Evolutionary conservation across 2,113 vertebrate genomes (phyloP).

Genomic region (Ictalurus furcatus): DNA sequence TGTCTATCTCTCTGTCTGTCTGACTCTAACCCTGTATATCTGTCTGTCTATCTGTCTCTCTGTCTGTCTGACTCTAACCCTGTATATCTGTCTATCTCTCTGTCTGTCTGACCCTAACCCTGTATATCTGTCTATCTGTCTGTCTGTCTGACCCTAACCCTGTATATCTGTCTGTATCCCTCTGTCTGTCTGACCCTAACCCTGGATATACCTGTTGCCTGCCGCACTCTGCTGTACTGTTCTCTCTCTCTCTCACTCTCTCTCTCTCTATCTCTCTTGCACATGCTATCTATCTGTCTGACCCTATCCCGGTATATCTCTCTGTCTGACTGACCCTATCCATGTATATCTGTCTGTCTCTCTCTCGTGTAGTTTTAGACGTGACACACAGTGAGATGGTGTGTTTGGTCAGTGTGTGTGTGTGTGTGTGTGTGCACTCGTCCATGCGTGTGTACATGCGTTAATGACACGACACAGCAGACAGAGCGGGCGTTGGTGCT

Average conservation of each 20-base stretch:
- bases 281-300: background rate
- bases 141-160: no score
- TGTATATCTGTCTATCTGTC: background rate
- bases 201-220: no score
- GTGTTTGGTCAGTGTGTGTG: background rate
- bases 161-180: background rate
- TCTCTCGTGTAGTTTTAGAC: background rate
- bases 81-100: no score
- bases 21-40: background rate
- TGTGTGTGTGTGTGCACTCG: background rate
- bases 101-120: background rate
- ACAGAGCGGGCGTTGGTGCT: background rate
- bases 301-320: background rate
- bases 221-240: no score
- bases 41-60: background rate
- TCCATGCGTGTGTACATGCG: no score
- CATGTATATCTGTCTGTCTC: background rate
- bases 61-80: background rate
- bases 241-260: no score
- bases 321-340: background rate
- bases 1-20: background rate
- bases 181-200: background rate
- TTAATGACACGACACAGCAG: conserved; percentile 16
- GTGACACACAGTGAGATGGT: background rate
- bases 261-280: no score